Conservation (phyloP, 2,888 invertebrate genomes). For the Pherbina coryleti region DNA sequence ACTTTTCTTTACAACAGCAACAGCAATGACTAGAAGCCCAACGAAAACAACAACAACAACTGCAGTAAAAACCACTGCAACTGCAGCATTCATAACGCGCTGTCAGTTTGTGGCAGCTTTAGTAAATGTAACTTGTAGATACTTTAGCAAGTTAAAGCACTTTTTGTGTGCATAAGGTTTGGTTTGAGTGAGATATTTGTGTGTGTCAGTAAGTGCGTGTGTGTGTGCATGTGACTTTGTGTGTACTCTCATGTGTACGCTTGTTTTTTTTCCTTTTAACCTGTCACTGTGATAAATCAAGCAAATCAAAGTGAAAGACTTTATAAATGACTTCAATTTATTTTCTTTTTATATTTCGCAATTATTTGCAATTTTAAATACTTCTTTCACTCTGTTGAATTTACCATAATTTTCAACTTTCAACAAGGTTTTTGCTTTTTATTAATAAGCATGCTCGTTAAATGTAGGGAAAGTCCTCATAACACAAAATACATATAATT, state of each 20-base stretch:
- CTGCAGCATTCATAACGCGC: neutral
- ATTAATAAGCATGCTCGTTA: neutral
- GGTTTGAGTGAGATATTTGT: neutral
- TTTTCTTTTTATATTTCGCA: neutral
- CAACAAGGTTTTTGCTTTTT: conserved; percentile 10
- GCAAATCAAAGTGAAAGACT: conserved; percentile 8
- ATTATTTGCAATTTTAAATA: neutral
- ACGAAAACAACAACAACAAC: neutral
- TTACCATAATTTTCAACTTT: conserved; percentile 9
- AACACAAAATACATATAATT: neutral
- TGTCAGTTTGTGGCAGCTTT: neutral
- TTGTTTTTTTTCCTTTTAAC: neutral
- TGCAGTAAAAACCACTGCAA: neutral
- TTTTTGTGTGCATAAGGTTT: neutral
- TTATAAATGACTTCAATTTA: neutral
- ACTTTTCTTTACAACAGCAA: conserved; percentile 2
- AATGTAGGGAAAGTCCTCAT: conserved; percentile 13
- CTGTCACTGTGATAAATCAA: neutral
- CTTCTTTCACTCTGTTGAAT: neutral
- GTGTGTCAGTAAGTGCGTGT: too few relatives aligned
- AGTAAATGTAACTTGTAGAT: neutral
- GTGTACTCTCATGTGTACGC: neutral
- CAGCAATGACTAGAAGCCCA: neutral
- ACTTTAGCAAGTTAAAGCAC: neutral
- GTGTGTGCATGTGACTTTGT: too few relatives aligned